Percentiles rank a stretch among this genome's conserved stretches.
phyloP scores from a whole-genome alignment of 2,888 invertebrate genomes.

The Lepidocyrtinus sp. region DNA sequence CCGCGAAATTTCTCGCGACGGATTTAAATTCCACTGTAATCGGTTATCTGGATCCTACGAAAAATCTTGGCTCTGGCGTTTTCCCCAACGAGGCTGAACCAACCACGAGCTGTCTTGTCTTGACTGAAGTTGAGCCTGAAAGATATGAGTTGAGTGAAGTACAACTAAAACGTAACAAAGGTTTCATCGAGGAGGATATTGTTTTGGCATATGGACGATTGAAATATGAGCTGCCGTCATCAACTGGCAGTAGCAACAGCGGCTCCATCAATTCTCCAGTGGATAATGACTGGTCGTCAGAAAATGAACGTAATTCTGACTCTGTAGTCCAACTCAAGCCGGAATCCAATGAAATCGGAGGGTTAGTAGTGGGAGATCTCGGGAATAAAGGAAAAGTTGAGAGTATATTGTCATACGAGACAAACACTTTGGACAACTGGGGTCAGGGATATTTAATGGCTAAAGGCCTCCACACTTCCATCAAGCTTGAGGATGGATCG shows the following conservation, averaged over 20 bases:
- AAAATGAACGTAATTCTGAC: neutral
- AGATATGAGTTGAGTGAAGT: slow-evolving; percentile 81
- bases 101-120: slow-evolving; percentile 75
- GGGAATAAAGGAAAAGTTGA: slow-evolving; percentile 77
- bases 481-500: slow-evolving; percentile 77
- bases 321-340: slow-evolving; percentile 73
- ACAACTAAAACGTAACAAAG: slow-evolving; percentile 71
- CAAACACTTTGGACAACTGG: slow-evolving; percentile 83
- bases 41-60: slow-evolving; percentile 79
- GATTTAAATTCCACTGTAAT: slow-evolving; percentile 73
- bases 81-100: slow-evolving; percentile 74
- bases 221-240: slow-evolving; percentile 47
- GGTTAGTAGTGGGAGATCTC: neutral
- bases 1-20: slow-evolving; percentile 65
- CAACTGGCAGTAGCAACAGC: neutral
- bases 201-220: slow-evolving; percentile 62
- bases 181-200: slow-evolving; percentile 66
- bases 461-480: slow-evolving; percentile 80
- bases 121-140: slow-evolving; percentile 84
- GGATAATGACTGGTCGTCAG: slow-evolving; percentile 71
- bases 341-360: slow-evolving; percentile 73
- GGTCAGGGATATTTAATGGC: slow-evolving; percentile 84
- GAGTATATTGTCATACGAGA: slow-evolving; percentile 82
- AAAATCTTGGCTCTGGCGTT: slow-evolving; percentile 76
- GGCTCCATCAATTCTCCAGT: slow-evolving; percentile 71